Evolutionary conservation across 2,888 invertebrate species (phyloP).

Genomic region (Saturnia japonica): DNA sequence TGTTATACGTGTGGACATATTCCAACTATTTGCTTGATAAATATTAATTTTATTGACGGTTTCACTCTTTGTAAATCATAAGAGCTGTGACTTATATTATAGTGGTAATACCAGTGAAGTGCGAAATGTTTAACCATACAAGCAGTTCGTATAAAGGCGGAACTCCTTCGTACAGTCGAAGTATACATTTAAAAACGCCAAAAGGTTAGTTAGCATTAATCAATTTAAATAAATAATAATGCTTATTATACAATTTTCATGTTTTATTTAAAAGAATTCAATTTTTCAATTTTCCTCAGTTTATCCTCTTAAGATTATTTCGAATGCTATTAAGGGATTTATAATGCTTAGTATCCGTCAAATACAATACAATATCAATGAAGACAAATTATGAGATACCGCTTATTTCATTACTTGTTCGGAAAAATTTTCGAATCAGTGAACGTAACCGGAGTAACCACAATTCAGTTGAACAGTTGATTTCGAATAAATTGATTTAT

Average conservation of each 20-base stretch:
- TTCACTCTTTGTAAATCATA: constrained; percentile 12
- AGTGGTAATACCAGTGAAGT: constrained; percentile 12
- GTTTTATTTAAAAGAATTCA: background rate
- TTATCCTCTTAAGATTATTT: background rate
- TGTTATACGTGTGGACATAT: constrained; percentile 21
- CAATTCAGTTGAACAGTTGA: constrained; percentile 47
- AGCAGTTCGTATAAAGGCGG: constrained; percentile 52
- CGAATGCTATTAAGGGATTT: background rate
- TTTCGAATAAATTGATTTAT: constrained; percentile 18
- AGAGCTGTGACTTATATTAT: background rate
- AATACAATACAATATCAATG: background rate
- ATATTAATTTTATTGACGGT: constrained; percentile 8
- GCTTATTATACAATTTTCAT: constrained; percentile 1
- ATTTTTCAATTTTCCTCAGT: background rate
- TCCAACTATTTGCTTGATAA: constrained; percentile 11
- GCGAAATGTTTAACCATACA: constrained; percentile 63
- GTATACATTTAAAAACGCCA: constrained; percentile 38
- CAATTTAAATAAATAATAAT: background rate
- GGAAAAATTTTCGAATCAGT: constrained; percentile 45
- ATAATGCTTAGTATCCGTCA: background rate
- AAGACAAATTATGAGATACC: constrained; percentile 17
- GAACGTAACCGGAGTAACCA: constrained; percentile 44
- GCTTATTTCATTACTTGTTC: constrained; percentile 26
- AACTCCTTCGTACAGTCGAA: constrained; percentile 27
- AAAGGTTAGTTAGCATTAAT: constrained; percentile 47